phyloP scores from a whole-genome alignment of 2,888 invertebrate genomes.

The Pyrrhosoma nymphula region DNA sequence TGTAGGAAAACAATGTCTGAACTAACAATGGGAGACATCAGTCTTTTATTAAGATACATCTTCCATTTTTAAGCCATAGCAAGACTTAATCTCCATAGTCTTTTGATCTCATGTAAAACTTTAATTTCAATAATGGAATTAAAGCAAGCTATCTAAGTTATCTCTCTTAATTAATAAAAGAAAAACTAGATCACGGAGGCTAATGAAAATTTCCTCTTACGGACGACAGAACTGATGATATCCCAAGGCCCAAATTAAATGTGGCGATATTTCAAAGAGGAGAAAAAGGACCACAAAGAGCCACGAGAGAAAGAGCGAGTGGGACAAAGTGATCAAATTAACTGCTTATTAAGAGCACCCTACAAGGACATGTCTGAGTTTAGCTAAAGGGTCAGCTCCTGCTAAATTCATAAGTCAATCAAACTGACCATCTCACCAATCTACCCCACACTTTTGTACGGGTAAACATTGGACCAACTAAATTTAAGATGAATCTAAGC shows the following conservation, averaged over 20 bases:
- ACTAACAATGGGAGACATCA: constrained; percentile 54
- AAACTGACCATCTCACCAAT: too few relatives aligned
- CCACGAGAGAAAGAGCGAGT: neutral
- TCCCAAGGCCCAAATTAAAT: constrained; percentile 8
- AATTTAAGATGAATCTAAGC: neutral
- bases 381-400: neutral
- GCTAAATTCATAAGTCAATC: neutral
- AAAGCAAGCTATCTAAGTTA: constrained; percentile 18
- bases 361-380: neutral
- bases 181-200: constrained; percentile 33
- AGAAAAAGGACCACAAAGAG: neutral
- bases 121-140: neutral
- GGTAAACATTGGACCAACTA: too few relatives aligned
- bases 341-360: too few relatives aligned
- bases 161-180: neutral
- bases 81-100: constrained; percentile 41
- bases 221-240: constrained; percentile 32
- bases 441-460: too few relatives aligned
- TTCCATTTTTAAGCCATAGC: constrained; percentile 16
- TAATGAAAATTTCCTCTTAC: neutral
- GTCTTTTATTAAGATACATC: constrained; percentile 26
- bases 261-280: neutral
- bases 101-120: constrained; percentile 49
- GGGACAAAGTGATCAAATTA: neutral
- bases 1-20: constrained; percentile 23